phyloP scores from a whole-genome alignment of 2,797 vertebrate genomes.

The Sebastes diploproa region DNA sequence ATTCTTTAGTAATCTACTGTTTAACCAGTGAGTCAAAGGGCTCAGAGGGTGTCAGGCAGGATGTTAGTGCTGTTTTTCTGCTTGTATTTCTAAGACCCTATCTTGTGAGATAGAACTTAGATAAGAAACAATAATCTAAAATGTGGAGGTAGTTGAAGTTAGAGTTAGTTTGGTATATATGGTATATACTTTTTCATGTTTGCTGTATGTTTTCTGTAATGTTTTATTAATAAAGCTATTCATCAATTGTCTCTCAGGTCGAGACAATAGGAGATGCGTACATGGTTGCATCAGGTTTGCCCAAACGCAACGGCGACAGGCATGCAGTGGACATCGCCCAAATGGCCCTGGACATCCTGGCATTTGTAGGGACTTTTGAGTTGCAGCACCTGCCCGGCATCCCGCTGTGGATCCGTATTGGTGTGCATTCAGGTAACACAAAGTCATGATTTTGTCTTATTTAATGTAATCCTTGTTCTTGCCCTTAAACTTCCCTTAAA shows the following conservation, averaged over 20 bases:
- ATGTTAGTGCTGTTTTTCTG: neutral
- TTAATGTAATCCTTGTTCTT: neutral
- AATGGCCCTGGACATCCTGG: slow-evolving; percentile 96
- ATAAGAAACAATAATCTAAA: neutral
- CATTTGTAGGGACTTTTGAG: slow-evolving; percentile 94
- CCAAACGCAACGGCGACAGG: slow-evolving; percentile 91
- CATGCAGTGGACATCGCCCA: slow-evolving; percentile 94
- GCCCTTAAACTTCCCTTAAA: neutral
- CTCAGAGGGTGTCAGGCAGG: neutral
- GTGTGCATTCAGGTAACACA: slow-evolving; percentile 92
- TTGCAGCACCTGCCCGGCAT: slow-evolving; percentile 92
- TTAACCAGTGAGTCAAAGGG: neutral
- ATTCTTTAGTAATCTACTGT: neutral
- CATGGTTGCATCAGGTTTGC: slow-evolving; percentile 96
- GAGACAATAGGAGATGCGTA: slow-evolving; percentile 98
- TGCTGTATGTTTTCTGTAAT: neutral
- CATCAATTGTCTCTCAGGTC: slow-evolving; percentile 78
- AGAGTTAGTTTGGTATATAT: neutral
- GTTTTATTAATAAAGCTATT: neutral
- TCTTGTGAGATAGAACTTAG: neutral
- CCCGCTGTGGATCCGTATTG: slow-evolving; percentile 97
- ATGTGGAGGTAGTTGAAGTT: neutral
- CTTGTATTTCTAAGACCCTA: neutral
- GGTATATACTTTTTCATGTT: too few species aligned
- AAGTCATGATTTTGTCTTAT: neutral